Evolutionary conservation across 2,113 vertebrate species (phyloP), one percentile per base, ranked within the genome.

Genomic region (Tragelaphus scriptus): DNA sequence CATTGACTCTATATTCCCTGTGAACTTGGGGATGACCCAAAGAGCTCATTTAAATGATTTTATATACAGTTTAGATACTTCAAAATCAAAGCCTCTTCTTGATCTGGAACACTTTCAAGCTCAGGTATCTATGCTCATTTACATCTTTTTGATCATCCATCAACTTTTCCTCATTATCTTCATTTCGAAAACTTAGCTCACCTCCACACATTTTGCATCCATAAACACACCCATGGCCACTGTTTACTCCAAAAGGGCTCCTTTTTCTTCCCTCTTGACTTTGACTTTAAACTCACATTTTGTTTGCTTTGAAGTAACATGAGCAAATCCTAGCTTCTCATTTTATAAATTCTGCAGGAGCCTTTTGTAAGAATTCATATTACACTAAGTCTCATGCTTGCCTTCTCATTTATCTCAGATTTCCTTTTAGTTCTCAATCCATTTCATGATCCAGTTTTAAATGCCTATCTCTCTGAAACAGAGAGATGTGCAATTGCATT

Each of bases 361-460:
- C 9, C 79, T 89, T 95, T 94, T 89, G 68, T 85, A 40, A 3
- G 3, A 77, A 82, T 84, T 92, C 53, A 8, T 84, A 81, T 59
- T 94, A 36, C 3, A 13, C 47, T 80, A 47, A 79, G 89, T 96
- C 80, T 90, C 49, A 59, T 47, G 28, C 85, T 85, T 93, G 63
- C 23, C 8, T 86, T 85, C 86, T 89, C 55, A 68, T 88, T 91
- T 95, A 77, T 90, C 85, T 93, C 56, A 58, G 40, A 68, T 90
- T 94, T 71, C 47, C 55, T 97, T 96, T 93, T 61, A 90, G 91
- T 17, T 96, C 17, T 14, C 90, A 90, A 97, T 97, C 40, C 30
- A 90, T 95, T 96, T 97, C 63, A 85, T 21, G 71, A 96, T 95
- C 80, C 96, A 95, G 40, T 92, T 96, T 90, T 92, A 97, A 97